A percentile compares a stretch with the other conserved stretches of the same genome.
Evolutionary conservation across 2,888 invertebrate species (phyloP).

Genomic region (Cheilosia variabilis): DNA sequence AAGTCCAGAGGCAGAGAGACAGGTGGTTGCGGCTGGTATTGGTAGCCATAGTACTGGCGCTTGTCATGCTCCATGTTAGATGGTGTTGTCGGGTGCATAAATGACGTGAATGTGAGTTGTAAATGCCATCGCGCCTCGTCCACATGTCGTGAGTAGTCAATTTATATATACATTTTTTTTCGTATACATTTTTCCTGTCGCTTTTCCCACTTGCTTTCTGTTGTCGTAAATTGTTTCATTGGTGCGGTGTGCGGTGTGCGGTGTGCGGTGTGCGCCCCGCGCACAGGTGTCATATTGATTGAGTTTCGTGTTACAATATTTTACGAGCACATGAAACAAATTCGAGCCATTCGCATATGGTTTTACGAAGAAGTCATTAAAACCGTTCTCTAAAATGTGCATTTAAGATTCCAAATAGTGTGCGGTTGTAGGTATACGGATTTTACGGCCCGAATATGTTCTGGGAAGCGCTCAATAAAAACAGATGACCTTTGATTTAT

Average conservation of each 20-base stretch:
- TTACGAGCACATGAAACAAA: slow-evolving; percentile 61
- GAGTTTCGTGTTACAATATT: slow-evolving; percentile 26
- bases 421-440: neutral
- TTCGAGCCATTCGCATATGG: slow-evolving; percentile 31
- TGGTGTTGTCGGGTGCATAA: slow-evolving; percentile 8
- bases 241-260: neutral
- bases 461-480: neutral
- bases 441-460: neutral
- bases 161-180: slow-evolving; percentile 17
- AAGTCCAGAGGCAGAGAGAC: slow-evolving; percentile 50
- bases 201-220: slow-evolving; percentile 1
- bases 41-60: slow-evolving; percentile 8
- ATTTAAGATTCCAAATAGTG: slow-evolving; percentile 45
- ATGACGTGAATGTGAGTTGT: slow-evolving; percentile 29
- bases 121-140: slow-evolving; percentile 30
- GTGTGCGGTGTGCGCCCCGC: too few species aligned
- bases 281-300: slow-evolving; percentile 53
- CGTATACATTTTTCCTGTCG: neutral
- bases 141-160: slow-evolving; percentile 58
- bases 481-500: neutral
- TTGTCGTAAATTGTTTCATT: slow-evolving; percentile 42
- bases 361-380: slow-evolving; percentile 48
- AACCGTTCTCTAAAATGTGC: slow-evolving; percentile 45
- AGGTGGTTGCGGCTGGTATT: slow-evolving; percentile 7
- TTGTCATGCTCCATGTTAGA: slow-evolving; percentile 27